Conservation (phyloP, 1,140 invertebrate species). For the Cecropterus lyciades region DNA sequence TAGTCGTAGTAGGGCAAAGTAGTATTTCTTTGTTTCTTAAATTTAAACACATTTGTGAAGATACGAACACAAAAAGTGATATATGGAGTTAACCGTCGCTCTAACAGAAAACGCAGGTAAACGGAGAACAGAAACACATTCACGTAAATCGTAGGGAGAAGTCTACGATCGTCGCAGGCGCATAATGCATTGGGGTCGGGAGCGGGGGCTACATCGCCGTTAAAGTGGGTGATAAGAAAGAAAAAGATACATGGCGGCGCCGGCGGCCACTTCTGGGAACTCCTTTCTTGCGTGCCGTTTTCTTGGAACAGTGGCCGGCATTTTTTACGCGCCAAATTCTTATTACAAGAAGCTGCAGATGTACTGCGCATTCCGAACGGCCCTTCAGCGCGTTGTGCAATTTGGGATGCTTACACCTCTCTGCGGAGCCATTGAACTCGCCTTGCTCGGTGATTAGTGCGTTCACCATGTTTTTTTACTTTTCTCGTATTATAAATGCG, state of each 20-base stretch:
- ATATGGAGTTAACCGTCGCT: no score
- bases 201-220: slow-evolving; percentile 21
- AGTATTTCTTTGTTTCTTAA: no score
- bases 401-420: slow-evolving; percentile 51
- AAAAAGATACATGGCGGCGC: slow-evolving; percentile 39
- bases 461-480: slow-evolving; percentile 23
- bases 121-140: slow-evolving; percentile 1
- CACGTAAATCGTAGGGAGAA: slow-evolving; percentile 2
- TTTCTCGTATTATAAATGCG: slow-evolving; percentile 23
- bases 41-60: no score
- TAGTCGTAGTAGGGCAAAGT: no score
- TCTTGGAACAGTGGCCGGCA: slow-evolving; percentile 59
- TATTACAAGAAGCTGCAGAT: slow-evolving; percentile 58
- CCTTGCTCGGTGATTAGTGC: slow-evolving; percentile 18
- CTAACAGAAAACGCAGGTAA: slow-evolving; percentile 6
- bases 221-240: slow-evolving; percentile 44
- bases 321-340: slow-evolving; percentile 68
- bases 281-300: slow-evolving; percentile 49
- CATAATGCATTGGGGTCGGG: slow-evolving; percentile 20
- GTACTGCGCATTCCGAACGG: slow-evolving; percentile 48
- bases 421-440: slow-evolving; percentile 48
- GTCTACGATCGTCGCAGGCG: not conserved
- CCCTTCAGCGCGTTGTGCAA: slow-evolving; percentile 45
- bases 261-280: slow-evolving; percentile 50
- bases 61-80: no score